Percentiles rank a stretch among this genome's conserved stretches.
Evolutionary conservation across 2,113 vertebrate genomes (phyloP).

Genomic region (Cyphomyrus plagiostoma): DNA sequence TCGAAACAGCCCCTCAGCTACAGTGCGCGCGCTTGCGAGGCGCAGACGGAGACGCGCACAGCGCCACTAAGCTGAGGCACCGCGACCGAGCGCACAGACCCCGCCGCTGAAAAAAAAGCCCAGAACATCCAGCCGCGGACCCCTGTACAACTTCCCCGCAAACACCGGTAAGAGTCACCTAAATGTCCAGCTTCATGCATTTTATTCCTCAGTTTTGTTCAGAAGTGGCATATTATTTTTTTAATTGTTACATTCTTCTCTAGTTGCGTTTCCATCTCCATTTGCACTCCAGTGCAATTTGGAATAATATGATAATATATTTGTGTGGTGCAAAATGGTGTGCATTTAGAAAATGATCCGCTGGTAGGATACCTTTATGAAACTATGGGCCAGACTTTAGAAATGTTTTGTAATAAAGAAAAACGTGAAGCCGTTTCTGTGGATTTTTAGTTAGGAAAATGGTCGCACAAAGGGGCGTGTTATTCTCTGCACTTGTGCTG

Average conservation of each 20-base stretch:
- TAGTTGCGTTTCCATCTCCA: neutral
- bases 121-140: slow-evolving; percentile 41
- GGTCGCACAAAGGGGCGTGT: slow-evolving; percentile 55
- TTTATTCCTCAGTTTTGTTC: neutral
- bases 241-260: slow-evolving; percentile 22
- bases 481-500: slow-evolving; percentile 28
- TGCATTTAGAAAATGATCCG: neutral
- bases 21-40: slow-evolving; percentile 62
- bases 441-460: slow-evolving; percentile 16
- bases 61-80: slow-evolving; percentile 63
- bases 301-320: neutral
- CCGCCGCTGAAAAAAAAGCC: slow-evolving; percentile 42
- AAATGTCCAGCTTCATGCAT: neutral
- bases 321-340: neutral
- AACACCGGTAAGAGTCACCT: slow-evolving; percentile 52
- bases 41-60: slow-evolving; percentile 66
- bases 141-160: slow-evolving; percentile 40
- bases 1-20: slow-evolving; percentile 24
- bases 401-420: neutral
- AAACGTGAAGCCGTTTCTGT: neutral
- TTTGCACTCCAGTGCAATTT: slow-evolving; percentile 21
- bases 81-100: slow-evolving; percentile 56
- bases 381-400: neutral
- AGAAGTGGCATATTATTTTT: neutral
- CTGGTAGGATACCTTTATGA: neutral